Conservation (phyloP, 2,888 invertebrate species). For the Apotomis betuletana region DNA sequence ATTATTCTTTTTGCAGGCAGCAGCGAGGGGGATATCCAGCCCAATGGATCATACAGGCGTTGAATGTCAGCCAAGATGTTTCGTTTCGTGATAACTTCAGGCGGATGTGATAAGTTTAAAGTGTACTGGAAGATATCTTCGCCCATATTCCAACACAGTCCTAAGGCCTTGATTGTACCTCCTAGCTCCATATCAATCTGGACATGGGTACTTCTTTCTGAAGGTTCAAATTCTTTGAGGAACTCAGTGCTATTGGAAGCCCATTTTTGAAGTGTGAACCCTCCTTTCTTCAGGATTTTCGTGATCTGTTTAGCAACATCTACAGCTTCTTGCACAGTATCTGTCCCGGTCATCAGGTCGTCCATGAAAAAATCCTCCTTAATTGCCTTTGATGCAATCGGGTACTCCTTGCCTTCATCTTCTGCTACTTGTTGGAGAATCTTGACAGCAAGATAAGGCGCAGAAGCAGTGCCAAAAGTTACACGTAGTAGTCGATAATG, state of each 20-base stretch:
- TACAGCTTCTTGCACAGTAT: no score
- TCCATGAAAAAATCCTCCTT: constrained; percentile 1
- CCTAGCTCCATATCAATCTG: no score
- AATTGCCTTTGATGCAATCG: constrained; percentile 1
- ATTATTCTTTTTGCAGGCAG: constrained; percentile 13
- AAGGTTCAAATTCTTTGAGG: constrained; percentile 6
- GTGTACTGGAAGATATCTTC: constrained; percentile 20
- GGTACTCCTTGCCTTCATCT: constrained; percentile 15
- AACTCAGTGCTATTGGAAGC: constrained; percentile 8
- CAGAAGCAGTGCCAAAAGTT: no score
- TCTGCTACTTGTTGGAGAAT: constrained; percentile 5
- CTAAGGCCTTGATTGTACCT: no score
- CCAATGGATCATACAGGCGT: constrained; percentile 43
- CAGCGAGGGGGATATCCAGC: constrained; percentile 41
- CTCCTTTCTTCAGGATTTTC: no score
- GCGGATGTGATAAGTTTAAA: background rate
- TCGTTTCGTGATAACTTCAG: constrained; percentile 36
- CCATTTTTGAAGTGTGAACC: constrained; percentile 11
- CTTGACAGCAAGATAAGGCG: no score
- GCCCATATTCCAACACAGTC: no score
- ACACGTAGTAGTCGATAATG: no score
- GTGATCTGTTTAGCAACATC: no score
- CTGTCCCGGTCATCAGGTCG: no score
- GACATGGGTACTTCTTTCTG: no score
- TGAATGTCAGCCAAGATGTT: constrained; percentile 41